Percentiles rank a stretch among this genome's conserved stretches.
Evolutionary conservation across 2,113 vertebrate genomes (phyloP).

Genomic region (Bujurquina vittata): DNA sequence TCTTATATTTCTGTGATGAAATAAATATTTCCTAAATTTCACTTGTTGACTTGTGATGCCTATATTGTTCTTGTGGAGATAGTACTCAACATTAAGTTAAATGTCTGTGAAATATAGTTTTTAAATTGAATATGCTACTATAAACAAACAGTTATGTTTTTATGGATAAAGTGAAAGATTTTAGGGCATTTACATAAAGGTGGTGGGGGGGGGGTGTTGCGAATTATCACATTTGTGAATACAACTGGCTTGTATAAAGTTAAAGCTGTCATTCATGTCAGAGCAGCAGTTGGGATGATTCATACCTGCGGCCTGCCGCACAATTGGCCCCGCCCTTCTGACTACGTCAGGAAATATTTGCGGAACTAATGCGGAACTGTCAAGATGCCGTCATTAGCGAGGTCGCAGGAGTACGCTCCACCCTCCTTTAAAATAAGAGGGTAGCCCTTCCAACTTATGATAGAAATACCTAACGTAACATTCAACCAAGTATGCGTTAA

Average conservation of each 20-base stretch:
- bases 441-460: not conserved
- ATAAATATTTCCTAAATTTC: conserved; percentile 14
- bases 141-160: not conserved
- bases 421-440: not conserved
- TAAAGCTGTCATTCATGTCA: not conserved
- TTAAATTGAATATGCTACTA: not conserved
- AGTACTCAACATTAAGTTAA: too few relatives aligned
- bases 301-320: not conserved
- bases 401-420: fast-evolving
- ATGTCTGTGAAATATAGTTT: not conserved
- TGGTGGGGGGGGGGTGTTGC: not conserved
- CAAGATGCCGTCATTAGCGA: not conserved
- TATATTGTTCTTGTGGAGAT: not conserved
- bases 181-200: too few relatives aligned
- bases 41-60: not conserved
- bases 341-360: not conserved
- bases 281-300: not conserved
- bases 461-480: not conserved
- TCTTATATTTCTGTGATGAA: conserved; percentile 13
- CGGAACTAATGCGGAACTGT: conserved; percentile 23
- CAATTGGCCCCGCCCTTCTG: not conserved
- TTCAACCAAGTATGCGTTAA: not conserved
- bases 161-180: not conserved
- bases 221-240: not conserved
- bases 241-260: not conserved